phyloP scores from a whole-genome alignment of 2,113 vertebrate species.

The Propithecus coquereli region DNA sequence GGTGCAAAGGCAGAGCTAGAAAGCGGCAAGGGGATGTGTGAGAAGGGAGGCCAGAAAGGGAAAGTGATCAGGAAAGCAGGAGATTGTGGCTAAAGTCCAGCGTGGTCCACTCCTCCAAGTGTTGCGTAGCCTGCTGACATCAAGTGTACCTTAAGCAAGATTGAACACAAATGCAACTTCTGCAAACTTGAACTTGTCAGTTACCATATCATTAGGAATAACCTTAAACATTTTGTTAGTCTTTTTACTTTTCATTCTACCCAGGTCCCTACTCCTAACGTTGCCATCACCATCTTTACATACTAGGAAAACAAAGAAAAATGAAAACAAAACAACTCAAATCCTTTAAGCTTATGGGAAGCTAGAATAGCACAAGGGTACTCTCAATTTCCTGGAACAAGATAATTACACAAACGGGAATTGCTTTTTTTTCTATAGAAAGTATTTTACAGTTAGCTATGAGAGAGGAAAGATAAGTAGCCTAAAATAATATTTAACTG shows the following conservation, averaged over 20 bases:
- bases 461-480: background rate
- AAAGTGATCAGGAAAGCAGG: no score
- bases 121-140: background rate
- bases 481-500: background rate
- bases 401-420: background rate
- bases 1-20: background rate
- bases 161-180: background rate
- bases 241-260: background rate
- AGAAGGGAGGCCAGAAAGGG: background rate
- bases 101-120: fast-evolving
- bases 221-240: background rate
- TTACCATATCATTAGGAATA: background rate
- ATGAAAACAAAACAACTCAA: background rate
- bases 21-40: fast-evolving
- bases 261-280: background rate
- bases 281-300: background rate
- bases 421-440: slow-evolving; percentile 6
- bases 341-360: background rate
- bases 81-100: fast-evolving
- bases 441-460: background rate
- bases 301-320: background rate
- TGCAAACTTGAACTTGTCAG: background rate
- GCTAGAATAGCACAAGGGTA: background rate
- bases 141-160: background rate
- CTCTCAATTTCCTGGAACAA: slow-evolving; percentile 29